Evolutionary conservation across 2,888 invertebrate genomes (phyloP), one percentile per base, ranked within the genome.

Genomic region (Rotaria socialis): DNA sequence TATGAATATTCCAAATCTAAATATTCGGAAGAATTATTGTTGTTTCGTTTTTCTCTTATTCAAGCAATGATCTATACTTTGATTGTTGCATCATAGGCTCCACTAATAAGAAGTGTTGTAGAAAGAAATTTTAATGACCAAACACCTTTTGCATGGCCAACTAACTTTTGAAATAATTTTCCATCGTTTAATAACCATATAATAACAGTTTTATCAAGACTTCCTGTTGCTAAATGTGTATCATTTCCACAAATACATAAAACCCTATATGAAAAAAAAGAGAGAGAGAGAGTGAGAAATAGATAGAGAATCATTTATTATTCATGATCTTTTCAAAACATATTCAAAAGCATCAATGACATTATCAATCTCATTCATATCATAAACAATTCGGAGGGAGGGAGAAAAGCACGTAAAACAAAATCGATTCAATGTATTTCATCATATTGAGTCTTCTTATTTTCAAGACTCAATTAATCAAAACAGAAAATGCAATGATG

Each of bases 51-150:
- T 35, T 35, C 35, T 35, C 35, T 35, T 22, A 27, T 74, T 50
- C 50, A 50, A 14, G 4, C 8, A 50, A 50, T 43, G 56, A 27
- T 58, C 27, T 56, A 85, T 87, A 90, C 90, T 89, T 89, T 89
- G 84, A 90, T 89, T 3, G 90, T 89, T 47, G 88, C 88, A 87
- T 90, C 90, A 87, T 89, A 90, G 10, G 90, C 89, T n/a, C 89
- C 90, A 86, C 90, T 90, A 85, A 90, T 88, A 41, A 90, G 89
- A 6, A 90, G 88, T 85, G 89, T 88, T 60, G 89, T 88, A 19
- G 90, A 90, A 87, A 89, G 89, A 89, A 90, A 90, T 87, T 89
- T 88, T 3, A 90, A 88, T 86, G 90, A 89, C 90, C 90, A 90
- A 50, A 90, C 89, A 14, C 90, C 90, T 84, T 88, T 88, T 22